A percentile compares a stretch with the other conserved stretches of the same genome.
Evolutionary conservation across 2,113 vertebrate species (phyloP).

Genomic region (Ancistrus triradiatus): DNA sequence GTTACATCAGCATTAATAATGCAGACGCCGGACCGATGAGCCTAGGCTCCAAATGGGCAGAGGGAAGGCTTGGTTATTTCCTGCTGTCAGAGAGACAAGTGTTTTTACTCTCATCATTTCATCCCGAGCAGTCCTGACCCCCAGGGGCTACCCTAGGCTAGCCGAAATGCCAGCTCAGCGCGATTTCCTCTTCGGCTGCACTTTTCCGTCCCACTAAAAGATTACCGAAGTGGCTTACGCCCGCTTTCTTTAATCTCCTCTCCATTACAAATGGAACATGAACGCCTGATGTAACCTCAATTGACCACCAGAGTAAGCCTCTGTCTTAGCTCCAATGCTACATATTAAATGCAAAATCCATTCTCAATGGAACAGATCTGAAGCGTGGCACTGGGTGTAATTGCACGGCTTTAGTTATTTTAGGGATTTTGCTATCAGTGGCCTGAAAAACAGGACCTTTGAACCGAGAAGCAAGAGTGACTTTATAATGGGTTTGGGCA

Average conservation of each 20-base stretch:
- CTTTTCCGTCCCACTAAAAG: conserved; percentile 33
- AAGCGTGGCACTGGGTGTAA: conserved; percentile 1
- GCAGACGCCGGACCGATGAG: conserved; percentile 13
- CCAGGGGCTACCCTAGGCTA: conserved; percentile 1
- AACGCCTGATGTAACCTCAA: background rate
- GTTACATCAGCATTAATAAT: conserved; percentile 44
- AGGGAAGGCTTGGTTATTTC: conserved; percentile 9
- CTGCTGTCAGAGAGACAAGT: conserved; percentile 12
- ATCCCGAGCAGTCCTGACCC: background rate
- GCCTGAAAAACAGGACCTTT: background rate
- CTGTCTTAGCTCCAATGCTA: conserved; percentile 9
- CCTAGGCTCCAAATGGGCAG: conserved; percentile 16
- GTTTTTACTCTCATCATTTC: conserved; percentile 36
- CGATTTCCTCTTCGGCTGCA: conserved; percentile 9
- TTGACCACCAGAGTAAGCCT: conserved; percentile 12
- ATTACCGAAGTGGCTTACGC: conserved; percentile 12
- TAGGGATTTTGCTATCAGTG: conserved; percentile 7
- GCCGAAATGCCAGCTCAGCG: conserved; percentile 27
- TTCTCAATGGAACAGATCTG: conserved; percentile 15
- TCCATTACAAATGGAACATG: conserved; percentile 18
- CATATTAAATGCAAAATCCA: conserved; percentile 8
- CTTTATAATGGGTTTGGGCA: background rate
- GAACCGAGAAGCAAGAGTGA: background rate
- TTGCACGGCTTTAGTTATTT: conserved; percentile 3
- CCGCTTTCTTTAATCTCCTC: conserved; percentile 12